Base-by-base conservation (phyloP, 2,113 vertebrate species). In the Meles meles region DNA sequence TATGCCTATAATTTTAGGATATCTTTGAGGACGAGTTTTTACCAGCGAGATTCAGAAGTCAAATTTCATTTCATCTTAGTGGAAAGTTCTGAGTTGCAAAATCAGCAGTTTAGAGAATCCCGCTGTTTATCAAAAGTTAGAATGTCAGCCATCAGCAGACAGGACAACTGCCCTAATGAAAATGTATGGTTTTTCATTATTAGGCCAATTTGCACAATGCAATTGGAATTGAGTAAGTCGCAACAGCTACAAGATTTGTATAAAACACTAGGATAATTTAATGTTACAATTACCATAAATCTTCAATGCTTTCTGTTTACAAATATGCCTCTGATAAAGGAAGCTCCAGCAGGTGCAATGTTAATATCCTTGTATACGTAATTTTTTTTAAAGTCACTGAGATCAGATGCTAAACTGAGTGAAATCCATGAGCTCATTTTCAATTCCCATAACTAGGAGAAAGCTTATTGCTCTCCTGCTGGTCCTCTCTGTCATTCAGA, bases 121-220 rank as follows among this genome's bases (percentile, higher is more conserved):
- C 44, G 2, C 15, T 90, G n/a, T 92, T 96, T 72, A 83, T 91
- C 57, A 74, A 96, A 93, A 15, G 25, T 81, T 97, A 79, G 72
- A 92, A 87, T 15, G 31, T 44, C 52, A 20, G 65, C 81, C 59
- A 92, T 63, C 67, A 61, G 63, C 69, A 93, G 11, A n/a, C 23
- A 49, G 90, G 84, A 85, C 63, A 72, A 52, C 27, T 52, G 3
- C 31, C 7, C 49, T 97, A 67, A 94, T 83, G 77, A 91, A 97
- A 98, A 97, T 3, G 13, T 34, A 84, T 63, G 49, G 7, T n/a
- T 95, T 91, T 84, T 57, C 1, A 59, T 92, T 93, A 93, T 97
- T 57, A 97, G 61, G 34, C 81, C 42, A 59, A 67, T 97, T 96
- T 97, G 47, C 49, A 89, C 10, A 90, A 82, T 84, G 89, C n/a